A percentile compares a stretch with the other conserved stretches of the same genome.
Evolutionary conservation across 1,140 invertebrate species (phyloP).

Genomic region (Nasonia giraulti): DNA sequence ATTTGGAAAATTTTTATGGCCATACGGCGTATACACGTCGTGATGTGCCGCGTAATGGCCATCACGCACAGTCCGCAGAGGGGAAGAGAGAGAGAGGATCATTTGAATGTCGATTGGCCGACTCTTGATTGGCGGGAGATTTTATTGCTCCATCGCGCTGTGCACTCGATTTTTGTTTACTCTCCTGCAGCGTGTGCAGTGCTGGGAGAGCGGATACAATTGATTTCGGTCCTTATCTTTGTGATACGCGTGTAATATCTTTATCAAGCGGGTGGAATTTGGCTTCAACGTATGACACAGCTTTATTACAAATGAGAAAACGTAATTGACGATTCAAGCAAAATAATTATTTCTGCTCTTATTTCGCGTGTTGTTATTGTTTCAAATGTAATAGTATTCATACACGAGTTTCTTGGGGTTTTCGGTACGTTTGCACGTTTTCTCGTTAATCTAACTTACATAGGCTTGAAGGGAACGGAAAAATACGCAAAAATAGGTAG

Average conservation of each 20-base stretch:
- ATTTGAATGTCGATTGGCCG: neutral
- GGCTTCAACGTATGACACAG: no score
- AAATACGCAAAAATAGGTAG: no score
- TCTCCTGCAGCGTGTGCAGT: neutral
- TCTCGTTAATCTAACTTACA: no score
- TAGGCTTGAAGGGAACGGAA: no score
- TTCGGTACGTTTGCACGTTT: no score
- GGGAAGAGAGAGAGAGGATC: neutral
- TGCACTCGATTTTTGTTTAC: neutral
- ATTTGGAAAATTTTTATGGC: slow-evolving; percentile 43
- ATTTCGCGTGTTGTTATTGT: no score
- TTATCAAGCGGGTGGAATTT: neutral
- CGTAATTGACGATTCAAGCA: no score
- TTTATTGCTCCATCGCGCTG: neutral
- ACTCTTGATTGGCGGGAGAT: neutral
- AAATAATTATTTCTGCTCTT: no score
- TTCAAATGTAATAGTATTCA: no score
- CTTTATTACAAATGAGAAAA: no score
- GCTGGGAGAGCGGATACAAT: neutral
- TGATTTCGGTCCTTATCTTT: neutral
- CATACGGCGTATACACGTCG: neutral
- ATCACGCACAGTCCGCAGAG: neutral
- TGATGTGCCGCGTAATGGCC: slow-evolving; percentile 10
- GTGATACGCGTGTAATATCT: neutral
- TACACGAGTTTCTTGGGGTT: no score